These are phyloP conservation scores for Biston betularia DNA, from an alignment of 2,888 invertebrate species.

Conservation along the genomic window DNA sequence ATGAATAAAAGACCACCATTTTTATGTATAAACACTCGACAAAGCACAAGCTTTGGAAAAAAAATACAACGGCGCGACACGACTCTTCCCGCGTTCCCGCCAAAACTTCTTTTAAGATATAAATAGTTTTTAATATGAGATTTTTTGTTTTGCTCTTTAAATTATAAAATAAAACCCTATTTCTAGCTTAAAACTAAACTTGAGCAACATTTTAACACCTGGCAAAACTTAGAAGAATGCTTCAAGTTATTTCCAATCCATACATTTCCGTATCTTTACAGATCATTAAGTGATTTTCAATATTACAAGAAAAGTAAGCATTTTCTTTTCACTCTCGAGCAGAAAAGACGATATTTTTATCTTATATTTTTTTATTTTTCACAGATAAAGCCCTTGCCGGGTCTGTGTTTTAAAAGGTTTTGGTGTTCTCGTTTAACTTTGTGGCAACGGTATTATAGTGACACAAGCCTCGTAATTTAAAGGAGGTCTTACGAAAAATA, in stretches of 20 bases:
- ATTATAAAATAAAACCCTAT: not conserved
- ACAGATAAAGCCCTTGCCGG: conserved; percentile 12
- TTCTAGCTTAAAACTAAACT: not conserved
- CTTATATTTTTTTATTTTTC: conserved; percentile 5
- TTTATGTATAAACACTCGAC: too few relatives aligned
- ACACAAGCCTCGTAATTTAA: not conserved
- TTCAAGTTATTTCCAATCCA: conserved; percentile 5
- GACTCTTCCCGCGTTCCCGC: too few relatives aligned
- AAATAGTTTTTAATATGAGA: too few relatives aligned
- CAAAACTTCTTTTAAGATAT: too few relatives aligned
- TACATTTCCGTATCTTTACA: conserved; percentile 19
- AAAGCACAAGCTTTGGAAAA: too few relatives aligned
- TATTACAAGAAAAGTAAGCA: conserved; percentile 8
- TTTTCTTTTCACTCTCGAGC: conserved; percentile 13
- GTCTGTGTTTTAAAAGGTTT: conserved; percentile 20
- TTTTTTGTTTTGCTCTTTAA: too few relatives aligned
- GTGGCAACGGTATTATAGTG: conserved; percentile 8
- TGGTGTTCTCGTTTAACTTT: conserved; percentile 21
- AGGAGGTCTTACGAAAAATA: not conserved
- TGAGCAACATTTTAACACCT: not conserved
- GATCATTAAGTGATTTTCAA: conserved; percentile 24
- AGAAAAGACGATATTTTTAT: conserved; percentile 11
- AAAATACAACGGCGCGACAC: too few relatives aligned
- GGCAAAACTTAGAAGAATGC: conserved; percentile 1
- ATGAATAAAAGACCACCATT: too few relatives aligned